phyloP scores from a whole-genome alignment of 1,140 invertebrate genomes.

The Neodiprion lecontei region DNA sequence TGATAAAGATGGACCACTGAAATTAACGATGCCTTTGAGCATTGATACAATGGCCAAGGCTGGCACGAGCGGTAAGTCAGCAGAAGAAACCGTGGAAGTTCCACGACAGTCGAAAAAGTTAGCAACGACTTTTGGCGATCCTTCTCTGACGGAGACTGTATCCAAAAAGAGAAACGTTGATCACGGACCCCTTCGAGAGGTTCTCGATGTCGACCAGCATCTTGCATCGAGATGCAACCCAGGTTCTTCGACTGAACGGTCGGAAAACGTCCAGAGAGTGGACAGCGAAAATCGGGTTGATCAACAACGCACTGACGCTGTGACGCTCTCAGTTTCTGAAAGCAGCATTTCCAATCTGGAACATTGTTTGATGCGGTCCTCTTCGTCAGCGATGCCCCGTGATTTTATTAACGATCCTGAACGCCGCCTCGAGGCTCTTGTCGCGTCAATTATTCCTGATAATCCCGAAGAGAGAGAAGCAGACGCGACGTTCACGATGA shows the following conservation, averaged over 20 bases:
- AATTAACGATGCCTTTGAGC: neutral
- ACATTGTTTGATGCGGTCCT: neutral
- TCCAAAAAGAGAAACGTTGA: neutral
- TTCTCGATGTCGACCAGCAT: neutral
- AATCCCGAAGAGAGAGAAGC: neutral
- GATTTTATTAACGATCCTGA: too few species aligned
- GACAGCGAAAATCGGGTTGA: neutral
- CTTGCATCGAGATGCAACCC: neutral
- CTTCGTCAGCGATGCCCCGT: too few species aligned
- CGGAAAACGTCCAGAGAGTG: neutral
- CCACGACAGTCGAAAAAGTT: too few species aligned
- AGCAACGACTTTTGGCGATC: too few species aligned
- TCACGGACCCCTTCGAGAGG: neutral
- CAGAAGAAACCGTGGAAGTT: too few species aligned
- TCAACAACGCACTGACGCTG: neutral
- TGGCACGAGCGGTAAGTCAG: neutral
- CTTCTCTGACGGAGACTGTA: neutral
- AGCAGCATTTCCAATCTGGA: neutral
- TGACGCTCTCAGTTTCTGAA: neutral
- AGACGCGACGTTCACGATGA: neutral
- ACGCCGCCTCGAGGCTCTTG: too few species aligned
- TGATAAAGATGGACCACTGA: neutral
- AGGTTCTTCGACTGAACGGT: neutral
- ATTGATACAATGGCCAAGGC: neutral
- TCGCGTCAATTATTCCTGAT: neutral